Evolutionary conservation across 2,888 invertebrate species (phyloP), one percentile per base, ranked within the genome.

Genomic region (Chamaedrilus cognettii): DNA sequence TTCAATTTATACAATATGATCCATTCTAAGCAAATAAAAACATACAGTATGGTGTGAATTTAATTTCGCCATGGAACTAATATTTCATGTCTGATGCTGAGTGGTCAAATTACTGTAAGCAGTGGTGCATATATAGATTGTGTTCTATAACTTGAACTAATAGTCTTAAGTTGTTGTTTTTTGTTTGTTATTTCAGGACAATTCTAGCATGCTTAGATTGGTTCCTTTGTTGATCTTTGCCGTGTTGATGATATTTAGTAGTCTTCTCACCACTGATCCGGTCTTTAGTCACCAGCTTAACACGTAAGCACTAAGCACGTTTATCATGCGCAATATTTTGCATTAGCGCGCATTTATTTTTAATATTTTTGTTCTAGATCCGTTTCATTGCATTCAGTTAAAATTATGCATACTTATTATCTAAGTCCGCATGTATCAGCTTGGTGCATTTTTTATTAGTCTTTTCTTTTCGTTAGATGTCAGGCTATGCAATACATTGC

Each of bases 171-270:
- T 15, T 42, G 11, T 42, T 42, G 19, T 42, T 42, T 42, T 19
- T 42, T 42, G 42, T 42, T 23, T 15, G 28, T 26, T n/a, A n/a
- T 52, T 52, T 19, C 28, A 52, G 55, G 55, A 52, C 7, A 26
- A 26, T 19, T 19, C 26, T 52, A 23, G 55, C 55, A 19, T 52
- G 55, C 55, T 19, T 23, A 52, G 55, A 23, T 26, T 52, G 23
- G 5, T 52, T 19, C 55, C 55, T 52, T 23, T 52, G 26, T 52
- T 52, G 55, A 15, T 52, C 55, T 19, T 52, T 7, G 55, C 26
- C 28, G 55, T 52, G 5, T 19, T 52, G 7, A 52, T 52, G 55
- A 52, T 52, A 26, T 26, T 52, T 7, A 52, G 15, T 19, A 52
- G 26, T 52, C 55, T 52, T 19, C 55, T 52, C 55, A 23, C 15